Percentiles rank a stretch among this genome's conserved stretches.
Conservation (phyloP, 2,113 vertebrate species). For the Cathartes aura region DNA sequence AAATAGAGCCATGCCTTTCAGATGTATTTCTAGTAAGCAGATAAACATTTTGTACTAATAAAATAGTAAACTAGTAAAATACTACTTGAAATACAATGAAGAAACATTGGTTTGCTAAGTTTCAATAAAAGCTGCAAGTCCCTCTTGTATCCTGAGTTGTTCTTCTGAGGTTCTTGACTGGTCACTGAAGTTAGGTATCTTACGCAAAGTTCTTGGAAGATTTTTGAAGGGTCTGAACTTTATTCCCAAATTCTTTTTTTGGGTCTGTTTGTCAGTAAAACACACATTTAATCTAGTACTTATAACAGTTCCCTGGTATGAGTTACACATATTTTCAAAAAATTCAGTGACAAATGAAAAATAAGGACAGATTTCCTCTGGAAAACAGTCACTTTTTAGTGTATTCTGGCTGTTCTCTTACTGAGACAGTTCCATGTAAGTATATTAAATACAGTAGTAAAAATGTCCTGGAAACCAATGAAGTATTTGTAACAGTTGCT, state of each 20-base stretch:
- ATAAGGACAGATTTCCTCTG: neutral
- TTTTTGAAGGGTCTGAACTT: neutral
- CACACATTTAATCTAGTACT: neutral
- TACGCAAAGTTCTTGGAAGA: neutral
- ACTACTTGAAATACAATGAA: neutral
- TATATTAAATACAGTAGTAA: neutral
- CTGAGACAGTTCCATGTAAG: neutral
- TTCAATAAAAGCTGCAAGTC: neutral
- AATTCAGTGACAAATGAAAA: neutral
- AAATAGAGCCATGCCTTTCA: neutral
- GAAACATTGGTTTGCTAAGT: neutral
- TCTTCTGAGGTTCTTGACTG: neutral
- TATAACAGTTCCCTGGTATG: neutral
- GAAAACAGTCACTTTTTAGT: neutral
- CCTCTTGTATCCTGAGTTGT: neutral
- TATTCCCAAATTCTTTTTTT: neutral
- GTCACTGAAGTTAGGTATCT: neutral
- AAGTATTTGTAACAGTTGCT: neutral
- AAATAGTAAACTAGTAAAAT: neutral
- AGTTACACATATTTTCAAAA: neutral
- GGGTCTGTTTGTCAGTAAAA: neutral
- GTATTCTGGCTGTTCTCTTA: neutral
- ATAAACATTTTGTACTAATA: neutral
- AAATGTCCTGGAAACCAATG: neutral
- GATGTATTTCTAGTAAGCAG: neutral